Conservation (phyloP, 2,797 vertebrate species). For the Knipowitschia caucasica region DNA sequence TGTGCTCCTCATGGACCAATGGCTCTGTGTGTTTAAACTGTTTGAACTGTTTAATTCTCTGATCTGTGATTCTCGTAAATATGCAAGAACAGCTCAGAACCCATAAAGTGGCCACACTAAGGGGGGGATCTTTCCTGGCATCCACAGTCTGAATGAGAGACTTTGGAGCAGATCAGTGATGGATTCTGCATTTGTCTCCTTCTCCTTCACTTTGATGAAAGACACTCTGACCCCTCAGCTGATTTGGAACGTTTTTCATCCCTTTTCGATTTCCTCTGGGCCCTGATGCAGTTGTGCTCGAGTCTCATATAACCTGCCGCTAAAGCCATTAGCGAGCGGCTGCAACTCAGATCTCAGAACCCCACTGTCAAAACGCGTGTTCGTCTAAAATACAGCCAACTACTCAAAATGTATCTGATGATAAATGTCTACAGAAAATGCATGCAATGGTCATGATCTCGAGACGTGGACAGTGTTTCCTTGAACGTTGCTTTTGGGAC, state of each 20-base stretch:
- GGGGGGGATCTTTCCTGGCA: slow-evolving; percentile 51
- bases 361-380: not conserved
- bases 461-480: not conserved
- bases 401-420: not conserved
- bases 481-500: slow-evolving; percentile 2
- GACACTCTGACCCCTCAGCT: slow-evolving; percentile 47
- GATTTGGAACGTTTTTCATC: slow-evolving; percentile 56
- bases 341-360: slow-evolving; percentile 5
- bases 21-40: too few relatives aligned
- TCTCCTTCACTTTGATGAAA: slow-evolving; percentile 50
- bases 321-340: slow-evolving; percentile 27
- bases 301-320: slow-evolving; percentile 43
- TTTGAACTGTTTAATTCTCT: too few relatives aligned
- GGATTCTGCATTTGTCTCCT: slow-evolving; percentile 49
- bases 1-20: too few relatives aligned
- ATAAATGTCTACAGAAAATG: slow-evolving; percentile 14
- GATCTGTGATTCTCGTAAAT: too few relatives aligned
- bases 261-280: slow-evolving; percentile 27
- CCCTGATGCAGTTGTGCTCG: slow-evolving; percentile 23
- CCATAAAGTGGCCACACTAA: slow-evolving; percentile 25
- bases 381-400: not conserved
- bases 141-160: slow-evolving; percentile 22
- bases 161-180: slow-evolving; percentile 30
- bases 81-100: not conserved
- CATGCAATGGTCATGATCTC: slow-evolving; percentile 12